A percentile compares a stretch with the other conserved stretches of the same genome.
Evolutionary conservation across 2,888 invertebrate genomes (phyloP).

Genomic region (Globia sparganii): DNA sequence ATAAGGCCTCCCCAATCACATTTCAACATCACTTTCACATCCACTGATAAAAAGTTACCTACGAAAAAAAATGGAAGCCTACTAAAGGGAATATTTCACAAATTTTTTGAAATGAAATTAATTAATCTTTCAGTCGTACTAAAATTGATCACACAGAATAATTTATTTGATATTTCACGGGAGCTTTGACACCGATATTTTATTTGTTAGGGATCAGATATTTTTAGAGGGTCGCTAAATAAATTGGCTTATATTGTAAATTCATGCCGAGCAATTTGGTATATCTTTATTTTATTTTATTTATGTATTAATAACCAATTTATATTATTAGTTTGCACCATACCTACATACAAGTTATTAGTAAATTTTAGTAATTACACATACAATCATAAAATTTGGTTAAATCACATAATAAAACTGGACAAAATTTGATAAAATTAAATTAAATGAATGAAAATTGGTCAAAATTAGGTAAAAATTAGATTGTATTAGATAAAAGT

Average conservation of each 20-base stretch:
- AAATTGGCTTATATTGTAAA: slow-evolving; percentile 15
- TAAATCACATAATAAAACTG: too few relatives aligned
- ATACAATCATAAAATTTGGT: too few relatives aligned
- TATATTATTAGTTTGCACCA: too few relatives aligned
- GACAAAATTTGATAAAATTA: too few relatives aligned
- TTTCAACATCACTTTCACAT: slow-evolving; percentile 5
- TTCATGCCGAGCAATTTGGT: background rate
- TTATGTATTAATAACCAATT: too few relatives aligned
- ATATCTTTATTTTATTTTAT: too few relatives aligned
- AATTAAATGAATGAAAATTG: too few relatives aligned
- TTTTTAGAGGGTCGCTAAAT: slow-evolving; percentile 11
- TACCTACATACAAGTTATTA: too few relatives aligned
- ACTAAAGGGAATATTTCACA: too few relatives aligned
- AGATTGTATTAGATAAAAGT: too few relatives aligned
- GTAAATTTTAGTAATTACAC: too few relatives aligned
- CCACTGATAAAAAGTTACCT: slow-evolving; percentile 9
- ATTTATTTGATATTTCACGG: slow-evolving; percentile 41
- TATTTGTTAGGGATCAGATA: slow-evolving; percentile 24
- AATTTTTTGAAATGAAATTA: slow-evolving; percentile 50
- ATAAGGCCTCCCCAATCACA: slow-evolving; percentile 7
- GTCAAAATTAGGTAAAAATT: too few relatives aligned
- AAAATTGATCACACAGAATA: slow-evolving; percentile 37
- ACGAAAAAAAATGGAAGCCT: slow-evolving; percentile 14
- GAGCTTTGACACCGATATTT: slow-evolving; percentile 25
- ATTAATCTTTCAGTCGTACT: slow-evolving; percentile 36